A percentile compares a stretch with the other conserved stretches of the same genome.
Evolutionary conservation across 2,797 vertebrate genomes (phyloP).

Genomic region (Distichodus sexfasciatus): DNA sequence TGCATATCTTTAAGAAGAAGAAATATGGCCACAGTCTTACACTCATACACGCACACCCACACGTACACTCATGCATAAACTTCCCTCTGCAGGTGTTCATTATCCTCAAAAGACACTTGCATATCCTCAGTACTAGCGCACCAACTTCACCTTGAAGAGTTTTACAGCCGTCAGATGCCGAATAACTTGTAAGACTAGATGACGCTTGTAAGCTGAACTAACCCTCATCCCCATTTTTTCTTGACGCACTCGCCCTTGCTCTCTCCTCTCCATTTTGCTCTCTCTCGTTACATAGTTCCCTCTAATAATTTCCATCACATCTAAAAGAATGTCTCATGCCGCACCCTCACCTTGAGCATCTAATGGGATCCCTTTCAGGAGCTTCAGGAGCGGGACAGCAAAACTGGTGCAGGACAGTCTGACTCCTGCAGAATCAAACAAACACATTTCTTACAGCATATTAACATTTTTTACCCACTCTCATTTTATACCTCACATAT

Average conservation of each 20-base stretch:
- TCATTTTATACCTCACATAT: not conserved
- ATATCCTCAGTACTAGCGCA: conserved; percentile 18
- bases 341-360: conserved; percentile 68
- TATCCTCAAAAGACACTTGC: too few species aligned
- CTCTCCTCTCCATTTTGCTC: not conserved
- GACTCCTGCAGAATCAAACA: conserved; percentile 77
- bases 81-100: not conserved
- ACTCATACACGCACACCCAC: not conserved
- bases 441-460: not conserved
- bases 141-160: not conserved
- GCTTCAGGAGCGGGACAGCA: conserved; percentile 95
- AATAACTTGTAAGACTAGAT: conserved; percentile 15
- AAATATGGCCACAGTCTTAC: too few species aligned
- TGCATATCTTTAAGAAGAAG: too few species aligned
- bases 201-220: conserved; percentile 19
- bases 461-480: not conserved
- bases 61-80: not conserved
- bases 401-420: conserved; percentile 97
- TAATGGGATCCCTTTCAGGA: conserved; percentile 80
- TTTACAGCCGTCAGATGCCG: conserved; percentile 34
- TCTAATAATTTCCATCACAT: conserved; percentile 24
- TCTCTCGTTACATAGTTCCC: not conserved
- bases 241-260: not conserved
- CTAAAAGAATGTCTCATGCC: not conserved
- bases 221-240: conserved; percentile 11